Evolutionary conservation across 2,888 invertebrate genomes (phyloP).

Genomic region (Oscheius sp.): DNA sequence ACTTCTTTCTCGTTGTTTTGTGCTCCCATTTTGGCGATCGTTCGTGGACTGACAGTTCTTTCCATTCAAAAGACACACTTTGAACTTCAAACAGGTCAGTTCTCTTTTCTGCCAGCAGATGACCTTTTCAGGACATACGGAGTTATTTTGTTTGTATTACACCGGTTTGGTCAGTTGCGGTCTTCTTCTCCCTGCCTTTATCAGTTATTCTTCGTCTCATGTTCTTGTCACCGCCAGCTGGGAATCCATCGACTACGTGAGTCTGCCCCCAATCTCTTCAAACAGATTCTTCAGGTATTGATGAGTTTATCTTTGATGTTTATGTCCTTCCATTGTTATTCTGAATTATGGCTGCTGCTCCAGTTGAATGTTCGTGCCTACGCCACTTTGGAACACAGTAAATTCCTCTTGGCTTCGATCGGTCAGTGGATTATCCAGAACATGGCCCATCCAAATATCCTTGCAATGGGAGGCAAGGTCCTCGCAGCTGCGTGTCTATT

Average conservation of each 20-base stretch:
- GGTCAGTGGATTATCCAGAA: constrained; percentile 69
- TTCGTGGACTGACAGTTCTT: constrained; percentile 55
- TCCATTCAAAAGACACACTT: constrained; percentile 44
- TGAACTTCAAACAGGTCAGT: constrained; percentile 15
- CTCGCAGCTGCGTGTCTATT: constrained; percentile 46
- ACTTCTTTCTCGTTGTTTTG: constrained; percentile 56
- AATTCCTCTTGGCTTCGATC: constrained; percentile 45
- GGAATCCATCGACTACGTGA: constrained; percentile 72
- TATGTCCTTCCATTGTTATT: constrained; percentile 67
- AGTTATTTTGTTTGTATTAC: constrained; percentile 46
- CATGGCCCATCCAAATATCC: constrained; percentile 55
- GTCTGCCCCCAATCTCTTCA: constrained; percentile 26
- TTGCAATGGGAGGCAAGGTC: constrained; percentile 52
- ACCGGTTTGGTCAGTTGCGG: constrained; percentile 40
- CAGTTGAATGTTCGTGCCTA: constrained; percentile 38
- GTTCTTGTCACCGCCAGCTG: constrained; percentile 70
- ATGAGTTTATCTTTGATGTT: constrained; percentile 66
- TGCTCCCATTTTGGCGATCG: constrained; percentile 62
- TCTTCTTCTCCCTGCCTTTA: constrained; percentile 60
- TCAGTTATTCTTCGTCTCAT: constrained; percentile 55
- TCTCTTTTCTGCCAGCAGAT: no score
- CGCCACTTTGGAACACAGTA: constrained; percentile 45
- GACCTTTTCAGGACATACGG: constrained; percentile 42
- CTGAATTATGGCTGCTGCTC: constrained; percentile 65
- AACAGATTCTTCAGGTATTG: constrained; percentile 61